phyloP scores from a whole-genome alignment of 2,888 invertebrate genomes.

The Vannuccia rotundouncinata region DNA sequence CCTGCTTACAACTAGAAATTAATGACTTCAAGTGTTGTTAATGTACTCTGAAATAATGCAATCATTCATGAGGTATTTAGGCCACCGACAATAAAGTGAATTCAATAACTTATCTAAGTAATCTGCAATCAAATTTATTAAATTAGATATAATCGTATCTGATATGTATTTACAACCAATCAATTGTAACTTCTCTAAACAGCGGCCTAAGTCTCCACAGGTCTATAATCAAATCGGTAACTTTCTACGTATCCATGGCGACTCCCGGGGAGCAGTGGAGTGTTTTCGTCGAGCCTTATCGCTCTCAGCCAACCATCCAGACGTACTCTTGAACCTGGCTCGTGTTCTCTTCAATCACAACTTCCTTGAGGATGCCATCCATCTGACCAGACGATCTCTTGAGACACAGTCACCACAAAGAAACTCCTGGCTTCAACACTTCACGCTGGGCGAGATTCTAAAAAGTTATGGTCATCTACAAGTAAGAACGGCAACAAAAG shows the following conservation, averaged over 20 bases:
- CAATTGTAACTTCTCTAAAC: no score
- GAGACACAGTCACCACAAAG: slow-evolving; percentile 76
- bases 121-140: no score
- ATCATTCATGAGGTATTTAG: no score
- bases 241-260: slow-evolving; percentile 81
- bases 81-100: no score
- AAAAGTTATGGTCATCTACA: slow-evolving; percentile 82
- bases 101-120: no score
- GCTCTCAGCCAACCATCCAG: slow-evolving; percentile 79
- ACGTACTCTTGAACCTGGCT: slow-evolving; percentile 74
- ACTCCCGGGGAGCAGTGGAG: slow-evolving; percentile 77
- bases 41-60: no score
- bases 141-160: no score
- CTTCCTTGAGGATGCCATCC: slow-evolving; percentile 81
- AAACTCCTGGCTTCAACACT: slow-evolving; percentile 83
- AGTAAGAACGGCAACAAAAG: no score
- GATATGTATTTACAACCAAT: no score
- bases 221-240: slow-evolving; percentile 83
- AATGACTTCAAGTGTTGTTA: no score
- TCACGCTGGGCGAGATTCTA: slow-evolving; percentile 81
- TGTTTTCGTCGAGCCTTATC: slow-evolving; percentile 74
- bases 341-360: slow-evolving; percentile 76
- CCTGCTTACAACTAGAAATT: no score
- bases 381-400: slow-evolving; percentile 73
- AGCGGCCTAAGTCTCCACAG: slow-evolving; percentile 65